These are phyloP conservation scores for Actinostola sp. DNA, from an alignment of 92 coral and sea anemone species.

Conservation along the genomic window DNA sequence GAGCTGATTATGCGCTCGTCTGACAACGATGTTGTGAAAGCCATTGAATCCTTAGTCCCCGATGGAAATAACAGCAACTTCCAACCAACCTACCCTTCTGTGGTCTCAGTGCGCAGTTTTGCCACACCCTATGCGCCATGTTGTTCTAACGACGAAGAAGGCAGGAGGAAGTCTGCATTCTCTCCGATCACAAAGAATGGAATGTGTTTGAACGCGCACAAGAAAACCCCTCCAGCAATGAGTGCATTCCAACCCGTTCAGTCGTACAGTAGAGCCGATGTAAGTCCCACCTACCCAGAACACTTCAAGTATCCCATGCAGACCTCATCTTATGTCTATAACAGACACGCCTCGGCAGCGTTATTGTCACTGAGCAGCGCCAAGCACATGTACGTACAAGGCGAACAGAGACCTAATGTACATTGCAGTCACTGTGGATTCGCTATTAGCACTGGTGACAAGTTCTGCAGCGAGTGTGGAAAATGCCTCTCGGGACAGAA, in stretches of 20 bases:
- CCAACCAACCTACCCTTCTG: slow-evolving; percentile 33
- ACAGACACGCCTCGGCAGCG: slow-evolving; percentile 63
- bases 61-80: slow-evolving; percentile 45
- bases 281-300: slow-evolving; percentile 53
- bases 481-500: slow-evolving; percentile 58
- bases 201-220: slow-evolving; percentile 45
- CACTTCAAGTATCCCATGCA: slow-evolving; percentile 71
- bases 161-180: slow-evolving; percentile 81
- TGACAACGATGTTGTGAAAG: slow-evolving; percentile 91
- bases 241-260: slow-evolving; percentile 78
- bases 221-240: slow-evolving; percentile 50
- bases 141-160: slow-evolving; percentile 18
- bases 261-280: slow-evolving; percentile 38
- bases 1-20: slow-evolving; percentile 91
- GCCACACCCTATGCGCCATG: slow-evolving; percentile 30
- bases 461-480: slow-evolving; percentile 97
- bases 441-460: slow-evolving; percentile 69
- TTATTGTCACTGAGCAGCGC: slow-evolving; percentile 50
- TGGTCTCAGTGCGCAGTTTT: slow-evolving; percentile 48
- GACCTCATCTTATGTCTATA: slow-evolving; percentile 46
- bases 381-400: slow-evolving; percentile 49
- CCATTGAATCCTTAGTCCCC: slow-evolving; percentile 92
- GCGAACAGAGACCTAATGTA: slow-evolving; percentile 37
- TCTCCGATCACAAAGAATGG: slow-evolving; percentile 84
- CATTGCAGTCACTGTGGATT: slow-evolving; percentile 76